A percentile compares a stretch with the other conserved stretches of the same genome.
phyloP scores from a whole-genome alignment of 2,113 vertebrate genomes.

The Eptesicus fuscus region DNA sequence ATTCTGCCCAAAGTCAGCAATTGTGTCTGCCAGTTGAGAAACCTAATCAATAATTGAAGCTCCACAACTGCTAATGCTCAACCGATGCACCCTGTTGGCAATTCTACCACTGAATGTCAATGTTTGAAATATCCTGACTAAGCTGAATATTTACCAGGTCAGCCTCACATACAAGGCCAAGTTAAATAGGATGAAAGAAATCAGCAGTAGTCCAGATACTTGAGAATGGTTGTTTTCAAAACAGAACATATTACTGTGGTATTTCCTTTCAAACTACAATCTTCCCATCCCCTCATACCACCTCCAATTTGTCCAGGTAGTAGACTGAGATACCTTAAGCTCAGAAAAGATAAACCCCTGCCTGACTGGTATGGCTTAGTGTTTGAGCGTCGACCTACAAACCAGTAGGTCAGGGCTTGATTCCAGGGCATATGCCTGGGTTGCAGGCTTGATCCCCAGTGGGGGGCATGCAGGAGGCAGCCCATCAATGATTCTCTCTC shows the following conservation, averaged over 20 bases:
- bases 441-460: too few relatives aligned
- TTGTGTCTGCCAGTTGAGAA: slow-evolving; percentile 12
- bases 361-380: too few relatives aligned
- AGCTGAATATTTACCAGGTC: background rate
- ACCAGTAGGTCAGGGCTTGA: too few relatives aligned
- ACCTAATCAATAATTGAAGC: slow-evolving; percentile 40
- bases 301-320: background rate
- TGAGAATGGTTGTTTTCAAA: background rate
- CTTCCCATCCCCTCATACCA: background rate
- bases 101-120: slow-evolving; percentile 6
- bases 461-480: too few relatives aligned
- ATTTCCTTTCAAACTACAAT: background rate
- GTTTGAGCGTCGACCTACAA: too few relatives aligned
- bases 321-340: background rate
- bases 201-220: background rate
- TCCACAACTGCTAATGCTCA: background rate
- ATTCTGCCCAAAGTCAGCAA: slow-evolving; percentile 54
- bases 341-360: background rate
- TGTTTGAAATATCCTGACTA: background rate
- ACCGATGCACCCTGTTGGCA: background rate
- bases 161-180: background rate
- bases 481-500: too few relatives aligned
- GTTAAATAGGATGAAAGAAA: slow-evolving; percentile 11
- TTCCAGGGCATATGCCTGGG: too few relatives aligned
- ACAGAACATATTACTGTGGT: background rate